Evolutionary conservation across 2,797 vertebrate species (phyloP).

Genomic region (Saxicola maurus): DNA sequence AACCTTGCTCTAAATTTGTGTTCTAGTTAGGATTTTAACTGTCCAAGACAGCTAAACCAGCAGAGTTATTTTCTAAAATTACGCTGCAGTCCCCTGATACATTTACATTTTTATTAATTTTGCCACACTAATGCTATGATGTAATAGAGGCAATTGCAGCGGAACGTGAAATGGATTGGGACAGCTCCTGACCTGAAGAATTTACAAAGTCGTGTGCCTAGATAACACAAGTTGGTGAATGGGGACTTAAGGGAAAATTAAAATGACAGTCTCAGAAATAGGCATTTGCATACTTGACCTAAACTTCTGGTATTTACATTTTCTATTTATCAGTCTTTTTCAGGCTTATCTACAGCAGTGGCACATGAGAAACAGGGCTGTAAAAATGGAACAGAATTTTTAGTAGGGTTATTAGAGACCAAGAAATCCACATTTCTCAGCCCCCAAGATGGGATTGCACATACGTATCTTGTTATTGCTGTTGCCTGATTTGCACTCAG

Average conservation of each 20-base stretch:
- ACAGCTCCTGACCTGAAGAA: background rate
- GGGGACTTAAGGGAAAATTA: background rate
- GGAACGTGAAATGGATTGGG: background rate
- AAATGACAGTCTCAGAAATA: background rate
- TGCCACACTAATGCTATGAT: background rate
- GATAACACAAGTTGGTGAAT: background rate
- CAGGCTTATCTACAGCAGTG: background rate
- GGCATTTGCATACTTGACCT: background rate
- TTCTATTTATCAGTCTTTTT: slow-evolving; percentile 2
- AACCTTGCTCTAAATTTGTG: background rate
- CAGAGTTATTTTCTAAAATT: background rate
- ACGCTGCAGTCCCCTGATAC: background rate
- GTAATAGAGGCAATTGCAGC: background rate
- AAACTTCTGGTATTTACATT: background rate
- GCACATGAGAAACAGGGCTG: background rate
- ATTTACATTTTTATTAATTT: background rate
- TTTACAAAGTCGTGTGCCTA: background rate
- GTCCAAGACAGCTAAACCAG: background rate
- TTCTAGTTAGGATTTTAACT: background rate
- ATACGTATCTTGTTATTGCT: background rate
- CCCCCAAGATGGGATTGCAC: background rate
- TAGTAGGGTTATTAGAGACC: background rate
- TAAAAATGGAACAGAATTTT: background rate
- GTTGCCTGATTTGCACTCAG: background rate
- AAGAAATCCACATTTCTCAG: background rate